Base-by-base conservation (phyloP, 2,113 vertebrate species). In the Archocentrus centrarchus region DNA sequence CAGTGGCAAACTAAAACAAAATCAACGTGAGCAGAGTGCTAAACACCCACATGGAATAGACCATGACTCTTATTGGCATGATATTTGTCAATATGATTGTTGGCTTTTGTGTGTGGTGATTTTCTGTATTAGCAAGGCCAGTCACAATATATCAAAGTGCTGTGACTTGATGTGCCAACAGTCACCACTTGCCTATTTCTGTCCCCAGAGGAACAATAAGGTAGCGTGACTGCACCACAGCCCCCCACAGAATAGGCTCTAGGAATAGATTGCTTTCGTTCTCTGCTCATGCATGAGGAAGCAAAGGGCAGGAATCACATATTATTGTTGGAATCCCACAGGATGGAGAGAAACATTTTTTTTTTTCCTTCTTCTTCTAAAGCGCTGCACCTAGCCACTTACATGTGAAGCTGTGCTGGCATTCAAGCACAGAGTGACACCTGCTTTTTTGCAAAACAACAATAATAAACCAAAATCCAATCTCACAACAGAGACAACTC, bases 401-500 rank as follows among this genome's bases (percentile, higher is more conserved):
- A 27, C 76, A 53, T 50, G 81, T 55, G 75, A 77, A 62, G 41
- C 84, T 91, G 77, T 39, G 78, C 60, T 77, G 83, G 83, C 82
- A 73, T 86, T 30, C 86, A 39, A 79, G 60, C 60, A 39, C 64
- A 63, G 14, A 79, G 77, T 64, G 78, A 87, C 84, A 27, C 57
- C 66, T 27, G 30, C 88, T 90, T 86, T 86, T 93, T 88, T 91
- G 90, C 92, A 90, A 90, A 94, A 93, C 91, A 94, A 93, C 93
- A 92, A 93, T 79, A 93, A 93, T 93, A 90, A 92, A 92, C 75
- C 66, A 88, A 93, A 94, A 95, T 94, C 93, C 92, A 95, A 95
- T 96, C 92, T 94, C 89, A 83, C 89, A 90, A 91, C 82, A 87
- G 59, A 93, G 82, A 88, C 81, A 85, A 89, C 82, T 91, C 80